These are phyloP conservation scores for Bubalus kerabau DNA, from an alignment of 2,113 vertebrate species.

Conservation along the genomic window DNA sequence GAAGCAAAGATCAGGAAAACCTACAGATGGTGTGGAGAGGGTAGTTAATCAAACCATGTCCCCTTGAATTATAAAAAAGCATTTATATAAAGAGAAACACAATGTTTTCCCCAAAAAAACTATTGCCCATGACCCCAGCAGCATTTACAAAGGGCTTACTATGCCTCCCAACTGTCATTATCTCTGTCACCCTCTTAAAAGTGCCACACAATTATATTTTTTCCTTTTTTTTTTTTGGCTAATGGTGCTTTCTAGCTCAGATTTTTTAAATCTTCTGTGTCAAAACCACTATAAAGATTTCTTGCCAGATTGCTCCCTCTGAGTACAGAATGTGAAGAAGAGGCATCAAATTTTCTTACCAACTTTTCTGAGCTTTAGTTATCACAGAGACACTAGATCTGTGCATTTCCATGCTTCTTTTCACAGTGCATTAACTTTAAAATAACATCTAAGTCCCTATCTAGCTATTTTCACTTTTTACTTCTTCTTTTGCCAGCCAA, in stretches of 20 bases:
- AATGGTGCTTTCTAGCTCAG: constrained; percentile 42
- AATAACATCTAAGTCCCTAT: constrained; percentile 67
- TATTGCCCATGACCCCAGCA: neutral
- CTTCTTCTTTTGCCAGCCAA: constrained; percentile 59
- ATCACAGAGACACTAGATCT: neutral
- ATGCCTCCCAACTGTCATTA: neutral
- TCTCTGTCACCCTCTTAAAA: constrained; percentile 8
- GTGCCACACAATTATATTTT: neutral
- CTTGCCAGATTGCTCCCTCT: constrained; percentile 39
- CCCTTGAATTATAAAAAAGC: neutral
- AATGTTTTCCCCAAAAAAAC: neutral
- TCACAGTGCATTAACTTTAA: constrained; percentile 66
- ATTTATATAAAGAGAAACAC: neutral
- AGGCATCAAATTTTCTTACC: constrained; percentile 36
- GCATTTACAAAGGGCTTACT: neutral
- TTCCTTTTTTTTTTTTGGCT: neutral
- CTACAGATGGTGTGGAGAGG: neutral
- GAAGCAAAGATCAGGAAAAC: neutral
- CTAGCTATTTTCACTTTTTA: constrained; percentile 70
- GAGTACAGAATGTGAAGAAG: constrained; percentile 48
- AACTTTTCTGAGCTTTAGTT: constrained; percentile 59
- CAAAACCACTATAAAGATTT: constrained; percentile 22
- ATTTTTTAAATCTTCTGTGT: constrained; percentile 19
- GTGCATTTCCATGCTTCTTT: constrained; percentile 32
- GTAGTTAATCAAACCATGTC: neutral